A percentile compares a stretch with the other conserved stretches of the same genome.
phyloP scores from a whole-genome alignment of 1,140 invertebrate genomes.

The Ectropis grisescens region DNA sequence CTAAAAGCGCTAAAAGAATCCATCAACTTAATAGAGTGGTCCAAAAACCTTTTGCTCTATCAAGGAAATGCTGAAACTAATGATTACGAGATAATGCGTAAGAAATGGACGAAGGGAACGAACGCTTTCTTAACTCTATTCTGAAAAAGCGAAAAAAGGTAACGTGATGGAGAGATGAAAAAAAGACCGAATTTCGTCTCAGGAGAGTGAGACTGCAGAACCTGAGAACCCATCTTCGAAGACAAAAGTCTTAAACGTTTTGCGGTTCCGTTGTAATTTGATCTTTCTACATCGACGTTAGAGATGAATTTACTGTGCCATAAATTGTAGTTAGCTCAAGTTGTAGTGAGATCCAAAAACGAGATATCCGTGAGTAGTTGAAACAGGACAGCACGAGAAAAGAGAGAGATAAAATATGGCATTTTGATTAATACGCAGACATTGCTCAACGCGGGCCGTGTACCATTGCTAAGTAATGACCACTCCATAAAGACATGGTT shows the following conservation, averaged over 20 bases:
- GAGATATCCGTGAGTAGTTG: conserved; percentile 58
- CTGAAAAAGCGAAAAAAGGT: conserved; percentile 62
- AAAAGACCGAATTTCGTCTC: conserved; percentile 63
- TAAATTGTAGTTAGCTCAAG: no score
- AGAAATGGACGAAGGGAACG: conserved; percentile 51
- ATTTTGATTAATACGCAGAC: conserved; percentile 71
- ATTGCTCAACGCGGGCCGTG: conserved; percentile 69
- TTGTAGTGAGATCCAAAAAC: no score
- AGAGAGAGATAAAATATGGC: conserved; percentile 57
- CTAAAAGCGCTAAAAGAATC: conserved; percentile 8
- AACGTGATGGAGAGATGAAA: conserved; percentile 55
- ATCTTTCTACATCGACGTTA: no score
- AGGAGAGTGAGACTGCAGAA: conserved; percentile 64
- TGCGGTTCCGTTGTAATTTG: no score
- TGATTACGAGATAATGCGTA: conserved; percentile 60
- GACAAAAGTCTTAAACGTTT: conserved; percentile 28
- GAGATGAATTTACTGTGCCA: no score
- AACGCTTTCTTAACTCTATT: conserved; percentile 51
- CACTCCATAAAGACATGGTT: conserved; percentile 70
- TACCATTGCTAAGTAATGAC: conserved; percentile 70
- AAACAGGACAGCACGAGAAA: conserved; percentile 34
- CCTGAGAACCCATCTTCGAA: conserved; percentile 27
- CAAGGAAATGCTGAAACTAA: conserved; percentile 46
- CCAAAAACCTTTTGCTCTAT: conserved; percentile 32
- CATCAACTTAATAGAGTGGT: conserved; percentile 32